Evolutionary conservation across 2,888 invertebrate genomes (phyloP), one percentile per base, ranked within the genome.

Genomic region (Dasypolia templi): DNA sequence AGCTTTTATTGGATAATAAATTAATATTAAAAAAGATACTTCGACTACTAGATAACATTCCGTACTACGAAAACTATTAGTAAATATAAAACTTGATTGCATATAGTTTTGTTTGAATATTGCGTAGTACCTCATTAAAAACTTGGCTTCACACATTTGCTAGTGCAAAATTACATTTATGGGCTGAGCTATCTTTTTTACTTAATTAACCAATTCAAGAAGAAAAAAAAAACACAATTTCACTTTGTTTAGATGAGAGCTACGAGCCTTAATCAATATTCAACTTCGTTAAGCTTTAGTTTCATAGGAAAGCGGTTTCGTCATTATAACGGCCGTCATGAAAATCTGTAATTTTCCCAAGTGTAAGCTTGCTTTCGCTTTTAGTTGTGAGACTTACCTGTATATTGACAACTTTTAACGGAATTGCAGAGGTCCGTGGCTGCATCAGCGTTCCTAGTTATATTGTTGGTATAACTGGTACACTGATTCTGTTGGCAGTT

Each of bases 321-420:
- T n/a, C n/a, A n/a, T n/a, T n/a, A n/a, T n/a, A n/a, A n/a, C n/a
- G n/a, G n/a, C n/a, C n/a, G n/a, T n/a, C n/a, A n/a, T n/a, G n/a
- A n/a, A n/a, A n/a, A n/a, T n/a, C n/a, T n/a, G n/a, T n/a, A n/a
- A n/a, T n/a, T n/a, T n/a, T n/a, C n/a, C n/a, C n/a, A n/a, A n/a
- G n/a, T n/a, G n/a, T n/a, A n/a, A n/a, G n/a, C n/a, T n/a, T n/a
- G n/a, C n/a, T n/a, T n/a, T n/a, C n/a, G n/a, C n/a, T n/a, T n/a
- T 49, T 32, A 22, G 6, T n/a, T n/a, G 26, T 61, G 5, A 0
- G n/a, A 80, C 58, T 0, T 63, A 83, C 83, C 77, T 72, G 81
- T 56, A 51, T 67, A 71, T 55, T 79, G 82, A 12, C 81, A 84
- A 58, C 72, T 75, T 64, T 81, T 83, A 32, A 68, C 68, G 9